These are phyloP conservation scores for Elanus axillaris DNA, from an alignment of 2,113 vertebrate genomes.

Conservation along the genomic window DNA sequence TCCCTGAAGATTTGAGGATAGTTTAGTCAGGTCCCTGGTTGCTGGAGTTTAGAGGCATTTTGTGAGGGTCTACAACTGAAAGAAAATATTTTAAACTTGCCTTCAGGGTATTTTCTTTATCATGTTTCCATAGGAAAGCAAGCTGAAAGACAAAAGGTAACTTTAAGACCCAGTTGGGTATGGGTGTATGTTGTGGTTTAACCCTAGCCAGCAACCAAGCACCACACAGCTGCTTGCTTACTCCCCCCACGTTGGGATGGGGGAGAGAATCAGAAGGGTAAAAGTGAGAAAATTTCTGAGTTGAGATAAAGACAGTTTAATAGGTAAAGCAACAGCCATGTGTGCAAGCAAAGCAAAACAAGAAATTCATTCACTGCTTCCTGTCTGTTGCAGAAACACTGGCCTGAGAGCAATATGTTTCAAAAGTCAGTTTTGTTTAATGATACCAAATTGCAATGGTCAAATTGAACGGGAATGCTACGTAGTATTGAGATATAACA, in stretches of 20 bases:
- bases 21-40: neutral
- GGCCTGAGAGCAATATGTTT: too few species aligned
- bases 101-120: neutral
- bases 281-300: too few species aligned
- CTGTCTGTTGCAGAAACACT: too few species aligned
- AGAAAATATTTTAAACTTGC: neutral
- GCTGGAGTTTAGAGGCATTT: neutral
- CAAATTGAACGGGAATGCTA: too few species aligned
- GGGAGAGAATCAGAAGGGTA: neutral
- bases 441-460: too few species aligned
- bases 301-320: neutral
- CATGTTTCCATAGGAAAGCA: neutral
- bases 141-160: neutral
- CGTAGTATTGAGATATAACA: too few species aligned
- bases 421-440: too few species aligned
- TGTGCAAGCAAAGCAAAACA: neutral
- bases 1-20: neutral
- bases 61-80: neutral
- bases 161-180: neutral
- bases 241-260: neutral
- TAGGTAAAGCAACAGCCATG: neutral
- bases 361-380: neutral
- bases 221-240: neutral
- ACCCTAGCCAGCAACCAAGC: neutral
- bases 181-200: neutral